Base-by-base conservation (phyloP, 1,140 invertebrate species). In the Chymomyza costata region DNA sequence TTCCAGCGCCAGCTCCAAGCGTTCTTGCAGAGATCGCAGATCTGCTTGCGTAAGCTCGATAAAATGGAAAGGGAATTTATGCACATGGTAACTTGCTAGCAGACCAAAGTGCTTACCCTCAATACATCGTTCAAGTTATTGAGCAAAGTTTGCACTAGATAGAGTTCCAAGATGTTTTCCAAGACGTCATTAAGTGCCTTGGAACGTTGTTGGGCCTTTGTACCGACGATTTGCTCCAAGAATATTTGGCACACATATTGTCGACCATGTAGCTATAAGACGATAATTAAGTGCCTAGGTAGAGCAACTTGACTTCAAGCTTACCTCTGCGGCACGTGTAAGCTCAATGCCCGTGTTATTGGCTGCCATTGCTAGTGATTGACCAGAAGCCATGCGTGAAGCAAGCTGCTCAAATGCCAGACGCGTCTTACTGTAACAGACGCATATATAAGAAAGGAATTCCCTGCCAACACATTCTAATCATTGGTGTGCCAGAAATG, bases 261-360 rank as follows among this genome's bases (percentile, higher is more conserved):
- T 49, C 94, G 89, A 64, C 92, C 93, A 78, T 96, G 94, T 0
- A 93, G 59, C 83, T 85, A n/a, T 2, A 3, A 45, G 3, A 16
- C 30, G 0, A 5, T 32, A 53, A 17, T 15, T 14, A 3, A 8
- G 8, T 35, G 10, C n/a, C 0, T 21, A 13, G n/a, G 37, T 6
- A 13, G 3, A 8, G 2, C n/a, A n/a, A n/a, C n/a, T n/a, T n/a
- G n/a, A n/a, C n/a, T 32, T 10, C 3, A 5, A 15, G 21, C 38
- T 58, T 32, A 85, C 90, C 88, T 93, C 92, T 0, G 94, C 92
- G 35, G 93, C 92, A 35, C 90, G 87, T 2, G 91, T 88, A 1
- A 97, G 86, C 82, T 93, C 91, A 14, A 96, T 92, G 2, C 94
- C 94, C 2, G 92, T 92, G 67, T 91, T 88, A 84, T 97, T 96